Percentiles rank a stretch among this genome's conserved stretches.
phyloP scores from a whole-genome alignment of 2,113 vertebrate species.

The Plecturocebus donacophilus region DNA sequence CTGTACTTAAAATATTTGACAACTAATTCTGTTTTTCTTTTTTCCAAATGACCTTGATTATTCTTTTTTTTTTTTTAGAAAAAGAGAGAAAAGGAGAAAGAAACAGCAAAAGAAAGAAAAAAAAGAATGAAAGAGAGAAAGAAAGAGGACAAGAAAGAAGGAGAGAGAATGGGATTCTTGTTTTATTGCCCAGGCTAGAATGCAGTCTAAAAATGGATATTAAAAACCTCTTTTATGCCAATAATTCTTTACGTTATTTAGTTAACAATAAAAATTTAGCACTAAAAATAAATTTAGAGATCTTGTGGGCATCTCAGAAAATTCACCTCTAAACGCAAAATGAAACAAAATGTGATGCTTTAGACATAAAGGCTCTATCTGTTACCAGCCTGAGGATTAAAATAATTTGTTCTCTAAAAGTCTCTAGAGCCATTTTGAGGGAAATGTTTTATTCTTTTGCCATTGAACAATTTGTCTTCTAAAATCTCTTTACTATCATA shows the following conservation, averaged over 20 bases:
- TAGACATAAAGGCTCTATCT: neutral
- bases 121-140: no score
- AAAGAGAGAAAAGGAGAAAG: no score
- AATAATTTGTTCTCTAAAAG: neutral
- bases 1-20: neutral
- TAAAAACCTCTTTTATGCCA: no score
- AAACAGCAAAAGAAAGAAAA: no score
- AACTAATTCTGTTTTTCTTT: neutral
- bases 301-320: neutral
- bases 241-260: neutral
- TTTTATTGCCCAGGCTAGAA: no score
- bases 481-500: neutral
- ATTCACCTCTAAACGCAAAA: neutral
- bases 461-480: neutral
- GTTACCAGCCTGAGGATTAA: neutral
- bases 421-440: neutral
- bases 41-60: neutral
- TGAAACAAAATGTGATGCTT: neutral
- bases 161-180: no score
- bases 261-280: neutral
- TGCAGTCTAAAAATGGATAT: no score
- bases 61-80: no score
- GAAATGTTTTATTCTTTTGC: neutral
- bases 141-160: no score
- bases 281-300: neutral